These are phyloP conservation scores for Bettongia penicillata DNA, from an alignment of 2,113 vertebrate genomes.

Conservation along the genomic window DNA sequence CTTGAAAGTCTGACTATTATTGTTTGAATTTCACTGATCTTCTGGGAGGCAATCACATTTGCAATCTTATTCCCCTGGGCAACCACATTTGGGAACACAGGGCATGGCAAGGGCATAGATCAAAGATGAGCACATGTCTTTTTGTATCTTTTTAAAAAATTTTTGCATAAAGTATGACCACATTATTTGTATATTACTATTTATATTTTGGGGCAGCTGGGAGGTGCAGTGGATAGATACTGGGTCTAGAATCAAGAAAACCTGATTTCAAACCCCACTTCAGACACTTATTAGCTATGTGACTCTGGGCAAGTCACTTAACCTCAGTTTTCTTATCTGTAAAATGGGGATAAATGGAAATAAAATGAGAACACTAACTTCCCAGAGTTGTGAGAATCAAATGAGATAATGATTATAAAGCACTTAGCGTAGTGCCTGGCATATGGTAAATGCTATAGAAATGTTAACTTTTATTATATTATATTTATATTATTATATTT, in stretches of 20 bases:
- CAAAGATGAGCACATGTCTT: not conserved
- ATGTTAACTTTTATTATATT: not conserved
- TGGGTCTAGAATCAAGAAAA: not conserved
- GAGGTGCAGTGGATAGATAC: not conserved
- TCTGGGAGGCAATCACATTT: not conserved
- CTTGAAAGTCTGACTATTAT: not conserved
- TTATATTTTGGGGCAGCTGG: not conserved
- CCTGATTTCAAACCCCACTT: not conserved
- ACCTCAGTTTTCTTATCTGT: not conserved
- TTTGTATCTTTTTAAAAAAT: not conserved
- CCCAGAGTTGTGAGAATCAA: not conserved
- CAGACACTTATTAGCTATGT: not conserved
- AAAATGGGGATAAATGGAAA: not conserved
- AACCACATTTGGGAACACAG: not conserved
- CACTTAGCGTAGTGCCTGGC: not conserved
- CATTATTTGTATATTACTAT: not conserved
- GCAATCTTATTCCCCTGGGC: not conserved
- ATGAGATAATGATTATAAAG: not conserved
- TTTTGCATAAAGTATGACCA: not conserved
- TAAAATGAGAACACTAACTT: not conserved
- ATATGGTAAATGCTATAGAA: not conserved
- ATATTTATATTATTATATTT: too few relatives aligned
- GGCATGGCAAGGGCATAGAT: not conserved
- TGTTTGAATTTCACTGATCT: not conserved
- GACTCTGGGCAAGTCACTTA: not conserved